Evolutionary conservation across 1,140 invertebrate genomes (phyloP).

Genomic region (Asbolus verrucosus): DNA sequence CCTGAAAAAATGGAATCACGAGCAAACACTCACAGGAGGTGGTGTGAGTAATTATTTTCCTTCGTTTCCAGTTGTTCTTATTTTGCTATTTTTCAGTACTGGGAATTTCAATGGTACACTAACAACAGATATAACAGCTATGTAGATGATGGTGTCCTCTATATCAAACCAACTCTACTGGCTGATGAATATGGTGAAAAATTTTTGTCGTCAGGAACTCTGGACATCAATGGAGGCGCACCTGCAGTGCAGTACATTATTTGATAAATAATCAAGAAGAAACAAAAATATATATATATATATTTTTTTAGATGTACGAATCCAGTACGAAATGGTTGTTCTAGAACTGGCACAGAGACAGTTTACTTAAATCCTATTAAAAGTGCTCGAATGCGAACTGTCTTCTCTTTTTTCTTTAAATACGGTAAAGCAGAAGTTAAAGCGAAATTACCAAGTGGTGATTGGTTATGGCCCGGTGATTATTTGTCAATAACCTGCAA

Average conservation of each 20-base stretch:
- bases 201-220: conserved; percentile 65
- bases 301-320: conserved; percentile 72
- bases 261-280: not conserved
- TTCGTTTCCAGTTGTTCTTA: not conserved
- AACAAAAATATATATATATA: not conserved
- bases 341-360: conserved; percentile 63
- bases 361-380: conserved; percentile 71
- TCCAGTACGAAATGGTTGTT: conserved; percentile 66
- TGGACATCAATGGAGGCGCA: conserved; percentile 70
- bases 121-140: conserved; percentile 76
- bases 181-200: conserved; percentile 70
- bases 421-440: conserved; percentile 76
- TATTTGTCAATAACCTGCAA: not conserved
- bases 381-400: conserved; percentile 74
- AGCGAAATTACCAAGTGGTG: conserved; percentile 77
- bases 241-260: conserved; percentile 68
- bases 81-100: conserved; percentile 68
- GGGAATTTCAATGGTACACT: conserved; percentile 78
- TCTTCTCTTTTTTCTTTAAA: conserved; percentile 73
- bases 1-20: conserved; percentile 74
- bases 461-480: conserved; percentile 77
- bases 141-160: conserved; percentile 68
- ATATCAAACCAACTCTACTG: conserved; percentile 72
- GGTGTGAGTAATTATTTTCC: conserved; percentile 67
- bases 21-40: conserved; percentile 73